These are phyloP conservation scores for Coenobita brevimanus DNA, from an alignment of 1,140 invertebrate species.

Conservation along the genomic window DNA sequence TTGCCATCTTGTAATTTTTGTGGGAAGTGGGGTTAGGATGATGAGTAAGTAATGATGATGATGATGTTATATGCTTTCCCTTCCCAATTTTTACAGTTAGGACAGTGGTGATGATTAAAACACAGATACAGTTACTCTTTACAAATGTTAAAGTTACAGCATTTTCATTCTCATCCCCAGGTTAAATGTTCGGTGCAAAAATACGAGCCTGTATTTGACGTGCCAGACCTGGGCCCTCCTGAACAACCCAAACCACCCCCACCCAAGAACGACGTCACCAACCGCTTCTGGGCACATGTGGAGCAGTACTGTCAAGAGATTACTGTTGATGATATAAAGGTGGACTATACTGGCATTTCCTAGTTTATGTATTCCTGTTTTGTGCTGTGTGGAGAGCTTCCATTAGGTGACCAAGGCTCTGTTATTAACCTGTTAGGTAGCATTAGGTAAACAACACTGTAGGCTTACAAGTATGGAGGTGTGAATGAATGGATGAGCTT, in stretches of 20 bases:
- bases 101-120: too few species aligned
- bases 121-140: too few species aligned
- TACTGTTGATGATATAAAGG: constrained; percentile 87
- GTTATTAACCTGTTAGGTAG: too few species aligned
- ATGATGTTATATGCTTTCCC: too few species aligned
- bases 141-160: background rate
- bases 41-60: too few species aligned
- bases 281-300: constrained; percentile 95
- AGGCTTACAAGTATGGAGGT: too few species aligned
- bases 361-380: background rate
- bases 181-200: constrained; percentile 64
- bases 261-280: constrained; percentile 93
- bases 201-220: constrained; percentile 69
- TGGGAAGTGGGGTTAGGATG: too few species aligned
- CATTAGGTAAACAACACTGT: too few species aligned
- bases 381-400: background rate
- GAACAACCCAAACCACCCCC: constrained; percentile 80
- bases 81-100: too few species aligned
- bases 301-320: constrained; percentile 94
- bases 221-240: constrained; percentile 76
- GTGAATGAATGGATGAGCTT: too few species aligned
- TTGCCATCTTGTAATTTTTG: too few species aligned
- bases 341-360: constrained; percentile 46
- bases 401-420: background rate
- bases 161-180: constrained; percentile 23